Base-by-base conservation (phyloP, 2,888 invertebrate genomes). In the Tenthredo livida region DNA sequence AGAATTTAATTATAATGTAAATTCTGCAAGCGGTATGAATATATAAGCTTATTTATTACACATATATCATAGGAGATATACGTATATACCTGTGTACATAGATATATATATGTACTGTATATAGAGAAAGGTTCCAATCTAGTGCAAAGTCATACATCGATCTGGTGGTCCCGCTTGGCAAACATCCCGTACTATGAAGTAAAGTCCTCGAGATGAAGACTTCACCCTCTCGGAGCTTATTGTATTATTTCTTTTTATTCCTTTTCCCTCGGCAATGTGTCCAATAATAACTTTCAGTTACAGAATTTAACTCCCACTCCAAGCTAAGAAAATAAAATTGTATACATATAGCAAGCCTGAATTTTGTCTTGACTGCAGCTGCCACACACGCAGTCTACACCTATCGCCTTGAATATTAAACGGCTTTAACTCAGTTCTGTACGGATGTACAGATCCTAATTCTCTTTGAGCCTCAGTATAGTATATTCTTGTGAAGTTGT, bases 81-180 rank as follows among this genome's bases (percentile, higher is more conserved):
- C 15, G 37, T 15, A 33, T 43, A 84, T 61, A 17, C 61, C 37
- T 7, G 6, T 37, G 7, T 7, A 37, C 2, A 37, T 0, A 37
- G 6, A 37, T 37, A 37, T 37, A 37, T 33, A 37, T 37, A 6
- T 33, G 77, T 43, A 17, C 61, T 61, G 10, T 77, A 65, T 61
- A 40, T 6, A 43, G 50, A n/a, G 25, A 25, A 73, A 33, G 9
- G 54, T 78, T 78, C 58, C 50, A 29, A 58, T 78, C 50, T 40
- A 15, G 80, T 61, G 61, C 58, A 61, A 12, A 61, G 80, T 61
- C 58, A 65, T 75, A 40, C 84, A 75, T 80, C 84, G 84, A 73
- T 86, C 80, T 80, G 90, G 90, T 88, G 88, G 86, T 78, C 2
- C 37, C 85, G 80, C 83, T 87, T 89, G 90, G 89, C 90, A 90